Evolutionary conservation across 2,113 vertebrate genomes (phyloP), one percentile per base, ranked within the genome.

Genomic region (Corvus moneduloides): DNA sequence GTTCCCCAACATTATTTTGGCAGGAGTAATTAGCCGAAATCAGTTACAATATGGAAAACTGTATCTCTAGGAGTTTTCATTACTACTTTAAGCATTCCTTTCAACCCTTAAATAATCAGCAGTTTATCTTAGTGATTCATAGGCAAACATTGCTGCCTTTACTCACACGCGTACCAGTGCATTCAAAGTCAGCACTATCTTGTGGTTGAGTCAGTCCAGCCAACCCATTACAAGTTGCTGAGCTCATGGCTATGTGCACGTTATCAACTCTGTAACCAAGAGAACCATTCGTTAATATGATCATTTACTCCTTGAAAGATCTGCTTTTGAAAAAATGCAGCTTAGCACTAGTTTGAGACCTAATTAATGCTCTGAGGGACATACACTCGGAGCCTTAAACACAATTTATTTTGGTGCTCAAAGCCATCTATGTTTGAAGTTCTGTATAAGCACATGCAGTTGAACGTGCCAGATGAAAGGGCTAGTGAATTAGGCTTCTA

Each of bases 221-320:
- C 33, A 89, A 51, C 37, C 54, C 0, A 0, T 32, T 19, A 12
- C 71, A n/a, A 1, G 1, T 37, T 3, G 2, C 46, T 23, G 54
- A 48, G 46, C 83, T 85, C 0, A n/a, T 55, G 51, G 33, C 43
- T 23, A 0, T 7, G 24, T 37, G 61, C 49, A 2, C 27, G 43
- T 77, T 77, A 49, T 14, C 52, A 49, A 23, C 43, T 2, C 46
- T 33, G 16, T 28, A 79, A 84, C 44, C 69, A 32, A 27, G 35
- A 19, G 11, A 87, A 56, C 23, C 28, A 19, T 55, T 66, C 22
- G 13, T 56, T 41, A 61, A 41, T 41, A 32, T 3, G 14, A 54
- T 71, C 5, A 0, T 62, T 79, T 59, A 61, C 78, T 87, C 75
- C 23, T 71, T 76, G 71, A 84, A 88, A 84, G 46, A 39, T 15